Evolutionary conservation across 2,113 vertebrate species (phyloP).

Genomic region (Daphoenositta chrysoptera): DNA sequence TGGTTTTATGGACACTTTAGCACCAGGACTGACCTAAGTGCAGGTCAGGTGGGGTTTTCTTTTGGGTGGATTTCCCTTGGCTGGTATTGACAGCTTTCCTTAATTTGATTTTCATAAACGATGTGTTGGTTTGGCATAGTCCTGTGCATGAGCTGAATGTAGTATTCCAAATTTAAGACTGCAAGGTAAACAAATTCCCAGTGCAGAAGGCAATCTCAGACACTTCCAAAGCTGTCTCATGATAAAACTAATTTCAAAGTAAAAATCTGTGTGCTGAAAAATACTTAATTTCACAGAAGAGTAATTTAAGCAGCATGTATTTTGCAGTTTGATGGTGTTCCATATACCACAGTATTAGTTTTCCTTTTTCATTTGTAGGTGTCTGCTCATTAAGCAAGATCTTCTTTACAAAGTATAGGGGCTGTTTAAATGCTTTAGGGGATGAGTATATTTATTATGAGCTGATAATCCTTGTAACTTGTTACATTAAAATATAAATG

Average conservation of each 20-base stretch:
- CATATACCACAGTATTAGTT: not conserved
- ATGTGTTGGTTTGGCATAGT: not conserved
- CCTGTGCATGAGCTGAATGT: not conserved
- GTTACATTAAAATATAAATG: constrained; percentile 61
- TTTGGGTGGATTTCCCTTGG: not conserved
- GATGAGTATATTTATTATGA: constrained; percentile 5
- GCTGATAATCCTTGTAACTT: constrained; percentile 21
- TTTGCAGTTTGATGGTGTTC: not conserved
- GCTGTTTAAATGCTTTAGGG: constrained; percentile 26
- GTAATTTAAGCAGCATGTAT: not conserved
- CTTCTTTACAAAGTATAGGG: not conserved
- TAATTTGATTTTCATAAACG: not conserved
- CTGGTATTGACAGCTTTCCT: not conserved
- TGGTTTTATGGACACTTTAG: not conserved
- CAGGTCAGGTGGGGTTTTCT: not conserved
- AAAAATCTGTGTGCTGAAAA: not conserved
- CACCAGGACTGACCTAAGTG: not conserved
- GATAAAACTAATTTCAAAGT: not conserved
- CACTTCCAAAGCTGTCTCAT: not conserved
- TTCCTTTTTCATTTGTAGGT: not conserved
- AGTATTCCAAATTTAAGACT: not conserved
- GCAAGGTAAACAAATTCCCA: not conserved
- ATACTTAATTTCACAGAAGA: not conserved
- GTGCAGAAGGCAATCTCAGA: not conserved
- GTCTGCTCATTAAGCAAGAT: not conserved